Conservation (phyloP, 2,113 vertebrate genomes). For the Salminus brasiliensis region DNA sequence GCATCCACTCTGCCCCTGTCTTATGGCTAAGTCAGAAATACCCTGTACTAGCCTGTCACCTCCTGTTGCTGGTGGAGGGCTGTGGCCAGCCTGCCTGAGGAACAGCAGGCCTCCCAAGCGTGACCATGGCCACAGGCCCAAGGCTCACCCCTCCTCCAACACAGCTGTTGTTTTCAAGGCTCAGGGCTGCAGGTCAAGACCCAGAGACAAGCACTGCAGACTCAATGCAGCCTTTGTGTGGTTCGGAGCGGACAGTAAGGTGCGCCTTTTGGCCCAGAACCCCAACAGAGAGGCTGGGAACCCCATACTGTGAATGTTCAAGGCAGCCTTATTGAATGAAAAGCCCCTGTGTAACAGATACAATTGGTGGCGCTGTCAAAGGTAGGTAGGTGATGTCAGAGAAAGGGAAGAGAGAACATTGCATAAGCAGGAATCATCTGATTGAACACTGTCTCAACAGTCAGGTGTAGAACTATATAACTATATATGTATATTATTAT, state of each 20-base stretch:
- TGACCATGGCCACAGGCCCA: conserved; percentile 44
- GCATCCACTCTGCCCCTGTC: background rate
- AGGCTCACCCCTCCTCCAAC: conserved; percentile 42
- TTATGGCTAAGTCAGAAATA: background rate
- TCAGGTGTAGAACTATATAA: no score
- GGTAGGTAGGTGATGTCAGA: background rate
- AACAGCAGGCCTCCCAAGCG: conserved; percentile 53
- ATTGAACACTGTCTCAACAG: background rate
- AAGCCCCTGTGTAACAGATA: background rate
- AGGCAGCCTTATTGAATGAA: conserved; percentile 1
- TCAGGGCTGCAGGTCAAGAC: conserved; percentile 66
- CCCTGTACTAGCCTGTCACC: background rate
- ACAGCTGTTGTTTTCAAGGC: conserved; percentile 77
- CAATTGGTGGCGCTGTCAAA: background rate
- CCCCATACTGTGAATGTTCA: conserved; percentile 14
- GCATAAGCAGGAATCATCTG: background rate
- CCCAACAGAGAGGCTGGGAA: background rate
- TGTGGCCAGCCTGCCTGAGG: conserved; percentile 38
- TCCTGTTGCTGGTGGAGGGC: conserved; percentile 38
- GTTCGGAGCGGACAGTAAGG: conserved; percentile 54
- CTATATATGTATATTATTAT: no score
- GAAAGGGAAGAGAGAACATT: background rate
- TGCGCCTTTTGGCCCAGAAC: conserved; percentile 40
- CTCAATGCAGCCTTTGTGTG: conserved; percentile 72
- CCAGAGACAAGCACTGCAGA: conserved; percentile 42